Percentiles rank a stretch among this genome's conserved stretches.
Evolutionary conservation across 1,140 invertebrate genomes (phyloP).

Genomic region (Brachionus asplanchnoidis): DNA sequence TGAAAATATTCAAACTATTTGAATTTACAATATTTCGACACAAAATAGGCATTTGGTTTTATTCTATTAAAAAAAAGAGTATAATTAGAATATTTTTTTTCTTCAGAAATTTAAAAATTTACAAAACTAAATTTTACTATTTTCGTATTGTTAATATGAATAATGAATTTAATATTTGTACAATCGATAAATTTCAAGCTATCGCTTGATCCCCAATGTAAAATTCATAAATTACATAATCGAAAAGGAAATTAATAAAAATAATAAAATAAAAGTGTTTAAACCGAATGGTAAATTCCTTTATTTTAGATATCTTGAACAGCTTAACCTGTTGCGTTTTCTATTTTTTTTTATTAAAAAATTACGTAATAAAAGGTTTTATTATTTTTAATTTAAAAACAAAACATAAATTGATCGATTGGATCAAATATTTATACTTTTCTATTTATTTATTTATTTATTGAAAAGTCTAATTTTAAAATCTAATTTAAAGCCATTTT

Average conservation of each 20-base stretch:
- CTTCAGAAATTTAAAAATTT: neutral
- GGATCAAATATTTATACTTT: neutral
- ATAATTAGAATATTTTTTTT: neutral
- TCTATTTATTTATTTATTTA: too few species aligned
- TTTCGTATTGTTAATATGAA: neutral
- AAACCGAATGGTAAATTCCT: neutral
- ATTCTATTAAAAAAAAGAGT: neutral
- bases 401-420: neutral
- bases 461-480: neutral
- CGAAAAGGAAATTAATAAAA: neutral
- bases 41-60: neutral
- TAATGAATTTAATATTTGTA: neutral
- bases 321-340: neutral
- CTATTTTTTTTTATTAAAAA: neutral
- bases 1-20: too few species aligned
- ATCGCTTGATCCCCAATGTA: neutral
- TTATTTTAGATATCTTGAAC: neutral
- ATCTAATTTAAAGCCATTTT: neutral
- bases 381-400: neutral
- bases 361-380: neutral
- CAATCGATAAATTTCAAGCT: neutral
- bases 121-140: neutral
- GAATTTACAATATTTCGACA: neutral
- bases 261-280: neutral
- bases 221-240: neutral